Base-by-base conservation (phyloP, 2,888 invertebrate species). In the Andrena fulva region DNA sequence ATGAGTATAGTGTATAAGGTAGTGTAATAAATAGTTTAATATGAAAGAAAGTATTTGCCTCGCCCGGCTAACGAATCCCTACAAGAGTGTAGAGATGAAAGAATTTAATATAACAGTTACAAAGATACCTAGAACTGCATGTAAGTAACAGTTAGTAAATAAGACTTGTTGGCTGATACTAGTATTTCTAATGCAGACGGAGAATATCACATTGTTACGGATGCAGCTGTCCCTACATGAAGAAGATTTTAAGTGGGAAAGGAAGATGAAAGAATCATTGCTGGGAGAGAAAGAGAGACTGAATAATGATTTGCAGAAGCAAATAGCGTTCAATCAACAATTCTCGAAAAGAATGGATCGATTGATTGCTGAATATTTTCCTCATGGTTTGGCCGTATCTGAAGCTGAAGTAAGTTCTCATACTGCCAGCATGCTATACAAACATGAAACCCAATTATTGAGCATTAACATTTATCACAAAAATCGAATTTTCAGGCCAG, bases 191-290 rank as follows among this genome's bases (percentile, higher is more conserved):
- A 4, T 52, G 0, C 24, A 86, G 86, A 5, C 4, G 1, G 84
- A 80, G 73, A 62, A 62, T 10, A 66, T n/a, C 16, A 33, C 0
- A 16, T 48, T 82, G 2, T 12, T 78, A 6, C 31, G 24, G 77
- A 68, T 62, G 0, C 86, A 86, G 6, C 35, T 85, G 54, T 16
- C 3, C 0, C 0, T 80, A 0, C 64, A 82, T 8, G 80, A 85
- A 77, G 82, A 87, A 71, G 86, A 85, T 29, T 87, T 86, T 20
- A 50, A 5, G 0, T 66, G 59, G 0, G 79, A 85, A n/a, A 80
- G 12, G 16, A 63, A 31, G 24, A 0, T 86, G 0, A 80, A 78
- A 24, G 66, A 80, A n/a, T 16, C 48, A 0, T 29, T 86, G 10
- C 6, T 74, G 7, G 31, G 33, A 52, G 82, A 82, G 7, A 77